phyloP scores from a whole-genome alignment of 2,113 vertebrate species.

The Lichenostomus cassidix region DNA sequence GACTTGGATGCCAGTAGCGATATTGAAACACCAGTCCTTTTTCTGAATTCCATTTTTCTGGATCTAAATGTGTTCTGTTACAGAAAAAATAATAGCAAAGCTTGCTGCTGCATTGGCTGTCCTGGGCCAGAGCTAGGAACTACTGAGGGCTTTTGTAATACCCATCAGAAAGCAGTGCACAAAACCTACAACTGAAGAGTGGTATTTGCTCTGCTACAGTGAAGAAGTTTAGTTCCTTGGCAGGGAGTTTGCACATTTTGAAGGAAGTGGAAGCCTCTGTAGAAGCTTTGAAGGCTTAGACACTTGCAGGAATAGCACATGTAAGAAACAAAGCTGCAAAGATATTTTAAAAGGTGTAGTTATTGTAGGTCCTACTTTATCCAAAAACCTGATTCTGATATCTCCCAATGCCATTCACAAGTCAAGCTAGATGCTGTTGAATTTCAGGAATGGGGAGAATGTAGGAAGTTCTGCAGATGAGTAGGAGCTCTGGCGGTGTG shows the following conservation, averaged over 20 bases:
- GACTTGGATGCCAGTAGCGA: background rate
- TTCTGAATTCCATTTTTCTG: background rate
- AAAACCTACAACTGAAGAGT: background rate
- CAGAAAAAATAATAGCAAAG: background rate
- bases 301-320: background rate
- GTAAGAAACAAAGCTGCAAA: background rate
- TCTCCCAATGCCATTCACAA: background rate
- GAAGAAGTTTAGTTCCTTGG: background rate
- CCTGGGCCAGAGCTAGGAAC: background rate
- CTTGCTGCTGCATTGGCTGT: background rate
- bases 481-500: accelerated
- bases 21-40: background rate
- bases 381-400: background rate
- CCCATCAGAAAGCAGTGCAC: background rate
- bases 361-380: background rate
- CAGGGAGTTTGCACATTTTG: background rate
- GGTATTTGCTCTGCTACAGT: background rate
- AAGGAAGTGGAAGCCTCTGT: background rate
- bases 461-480: background rate
- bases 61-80: background rate
- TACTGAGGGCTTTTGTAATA: background rate
- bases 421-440: background rate
- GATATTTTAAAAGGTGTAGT: background rate
- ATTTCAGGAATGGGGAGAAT: background rate
- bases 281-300: background rate